Conservation (phyloP, 2,113 vertebrate species). For the Atlantisia rogersi region DNA sequence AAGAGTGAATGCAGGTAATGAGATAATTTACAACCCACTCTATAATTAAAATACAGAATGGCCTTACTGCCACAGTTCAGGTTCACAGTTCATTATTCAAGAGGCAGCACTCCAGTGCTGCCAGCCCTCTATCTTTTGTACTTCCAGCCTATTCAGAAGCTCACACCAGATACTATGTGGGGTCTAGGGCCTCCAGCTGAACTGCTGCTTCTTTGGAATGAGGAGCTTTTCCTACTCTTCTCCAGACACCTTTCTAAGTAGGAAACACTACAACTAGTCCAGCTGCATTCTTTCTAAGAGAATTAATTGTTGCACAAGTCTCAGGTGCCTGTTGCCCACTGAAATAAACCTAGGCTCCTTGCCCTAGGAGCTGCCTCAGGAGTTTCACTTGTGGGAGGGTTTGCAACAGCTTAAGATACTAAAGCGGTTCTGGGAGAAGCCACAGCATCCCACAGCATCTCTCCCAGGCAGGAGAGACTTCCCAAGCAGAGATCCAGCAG, state of each 20-base stretch:
- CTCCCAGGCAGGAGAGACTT: not conserved
- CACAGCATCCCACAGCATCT: not conserved
- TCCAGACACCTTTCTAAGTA: not conserved
- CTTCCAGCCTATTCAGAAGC: not conserved
- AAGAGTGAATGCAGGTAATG: not conserved
- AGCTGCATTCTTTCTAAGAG: not conserved
- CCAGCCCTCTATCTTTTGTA: not conserved
- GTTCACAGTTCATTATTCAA: not conserved
- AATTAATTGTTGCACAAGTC: not conserved
- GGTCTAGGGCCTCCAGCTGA: not conserved
- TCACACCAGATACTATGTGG: not conserved
- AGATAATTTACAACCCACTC: not conserved
- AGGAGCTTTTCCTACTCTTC: not conserved
- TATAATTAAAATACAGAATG: not conserved
- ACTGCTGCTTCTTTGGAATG: not conserved
- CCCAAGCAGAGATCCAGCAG: not conserved
- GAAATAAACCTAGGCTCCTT: not conserved
- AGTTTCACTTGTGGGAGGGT: not conserved
- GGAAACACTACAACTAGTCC: not conserved
- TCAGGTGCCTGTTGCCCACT: not conserved
- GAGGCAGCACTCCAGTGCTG: not conserved
- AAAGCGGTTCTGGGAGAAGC: not conserved
- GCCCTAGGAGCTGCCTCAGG: not conserved
- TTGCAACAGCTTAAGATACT: not conserved
- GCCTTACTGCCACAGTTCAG: not conserved